Evolutionary conservation across 2,888 invertebrate species (phyloP), one percentile per base, ranked within the genome.

Genomic region (Limnephilus lunatus): DNA sequence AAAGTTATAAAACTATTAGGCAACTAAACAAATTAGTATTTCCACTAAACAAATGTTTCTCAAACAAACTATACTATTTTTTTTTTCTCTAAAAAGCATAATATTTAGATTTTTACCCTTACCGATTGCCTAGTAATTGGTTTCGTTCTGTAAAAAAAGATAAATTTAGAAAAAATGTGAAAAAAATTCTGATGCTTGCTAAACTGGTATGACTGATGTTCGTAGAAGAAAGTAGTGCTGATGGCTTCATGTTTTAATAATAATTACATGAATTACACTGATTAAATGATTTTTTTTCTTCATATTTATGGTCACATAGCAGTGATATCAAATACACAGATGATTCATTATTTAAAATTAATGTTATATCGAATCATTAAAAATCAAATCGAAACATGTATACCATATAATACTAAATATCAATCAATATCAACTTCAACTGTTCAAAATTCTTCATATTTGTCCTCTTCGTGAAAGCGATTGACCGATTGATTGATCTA

Each of bases 71-170:
- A 68, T 9, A 9, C 25, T 68, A 68, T 25, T 68, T 68, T 68
- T 68, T 25, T 11, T 44, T 12, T 7, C 25, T 68, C 68, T 68
- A 68, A 25, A 68, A 68, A 68, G 68, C 68, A 68, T 25, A 68
- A 25, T 25, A 68, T 68, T 25, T n/a, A n/a, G 19, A 39, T 19
- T 1, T 86, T 86, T 44, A 44, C 86, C 86, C 86, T 86, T 86
- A 86, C 48, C 48, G 44, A 86, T 35, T 48, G 31, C 14, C 82
- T 86, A 83, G 83, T 83, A 25, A 44, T 86, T 86, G 44, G 30
- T 48, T 86, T 86, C 86, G 30, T 48, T 86, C 86, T 86, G 86
- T 48, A 86, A 86, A 86, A 86, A 44, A 86, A 48, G 19, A 86
- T 48, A 86, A 44, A 86, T 30, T 39, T 82, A 19, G 31, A 82